These are phyloP conservation scores for Cryptus viduatorius DNA, from an alignment of 2,888 invertebrate species.

Conservation along the genomic window DNA sequence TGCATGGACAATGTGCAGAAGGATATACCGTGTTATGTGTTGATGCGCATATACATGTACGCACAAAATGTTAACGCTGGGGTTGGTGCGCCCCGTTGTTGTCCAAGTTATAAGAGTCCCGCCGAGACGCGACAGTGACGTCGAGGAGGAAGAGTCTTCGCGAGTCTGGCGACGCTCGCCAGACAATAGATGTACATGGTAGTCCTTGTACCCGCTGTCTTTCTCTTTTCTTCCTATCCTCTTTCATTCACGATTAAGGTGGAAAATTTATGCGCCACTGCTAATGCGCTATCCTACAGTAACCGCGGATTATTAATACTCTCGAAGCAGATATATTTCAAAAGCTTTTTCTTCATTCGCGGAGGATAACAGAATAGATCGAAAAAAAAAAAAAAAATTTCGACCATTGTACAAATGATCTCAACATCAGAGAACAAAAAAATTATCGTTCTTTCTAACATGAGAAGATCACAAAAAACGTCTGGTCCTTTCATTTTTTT, in stretches of 20 bases:
- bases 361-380: not conserved
- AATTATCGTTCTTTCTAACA: not conserved
- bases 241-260: conserved; percentile 51
- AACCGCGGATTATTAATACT: not conserved
- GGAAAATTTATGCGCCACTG: conserved; percentile 1
- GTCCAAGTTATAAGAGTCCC: conserved; percentile 35
- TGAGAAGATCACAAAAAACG: not conserved
- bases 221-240: not conserved
- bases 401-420: not conserved
- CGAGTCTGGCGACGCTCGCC: conserved; percentile 34
- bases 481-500: not conserved
- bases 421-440: not conserved
- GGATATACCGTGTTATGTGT: not conserved
- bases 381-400: not conserved
- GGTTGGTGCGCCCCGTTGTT: conserved; percentile 24
- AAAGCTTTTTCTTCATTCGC: not conserved
- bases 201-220: conserved; percentile 17
- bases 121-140: conserved; percentile 30
- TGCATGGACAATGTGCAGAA: conserved; percentile 17
- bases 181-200: conserved; percentile 34
- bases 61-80: conserved; percentile 3
- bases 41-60: not conserved
- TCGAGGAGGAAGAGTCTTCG: conserved; percentile 41
- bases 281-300: not conserved
- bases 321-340: conserved; percentile 1